Evolutionary conservation across 2,888 invertebrate genomes (phyloP), one percentile per base, ranked within the genome.

Genomic region (Phasia obesa): DNA sequence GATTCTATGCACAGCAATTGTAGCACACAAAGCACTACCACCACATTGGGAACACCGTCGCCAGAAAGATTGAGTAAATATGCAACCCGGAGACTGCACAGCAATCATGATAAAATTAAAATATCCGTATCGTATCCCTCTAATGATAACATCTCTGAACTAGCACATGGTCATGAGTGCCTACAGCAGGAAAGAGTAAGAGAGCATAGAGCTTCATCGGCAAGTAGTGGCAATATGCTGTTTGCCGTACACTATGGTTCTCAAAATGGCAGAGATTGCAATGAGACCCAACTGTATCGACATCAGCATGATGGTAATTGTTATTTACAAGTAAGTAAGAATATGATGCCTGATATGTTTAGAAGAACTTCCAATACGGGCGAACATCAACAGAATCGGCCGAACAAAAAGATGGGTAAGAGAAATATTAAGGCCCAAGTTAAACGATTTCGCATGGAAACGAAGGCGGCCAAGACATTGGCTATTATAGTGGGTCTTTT

Each of bases 401-500:
- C 88, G 0, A 93, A 93, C 15, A 93, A 94, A 86, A 93, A 95
- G 86, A 96, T 97, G 96, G 97, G 97, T 31, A 96, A 96, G 88
- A 93, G 97, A 79, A 97, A 97, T 90, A 96, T 97, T 83, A 97
- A 97, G 90, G 96, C 97, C 4, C 95, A 96, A 93, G 97, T 97
- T 84, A 97, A 97, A 90, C 94, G 97, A 60, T 97, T 97, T 90
- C 94, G 96, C 4, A 97, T 97, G 95, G 98, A 99, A 91, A 98
- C 98, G 0, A 98, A 98, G 92, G 98, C 98, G 0, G 98, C 98
- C 2, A 98, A 98, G 91, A 98, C 98, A 0, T 93, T 99, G 69
- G 98, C 97, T 81, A 98, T 99, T 85, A 99, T 99, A 85, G 98
- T 99, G 4, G 99, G 99, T 0, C 97, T 98, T 57, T 99, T 99